Conservation (phyloP, 2,113 vertebrate genomes). For the Suricata suricatta region DNA sequence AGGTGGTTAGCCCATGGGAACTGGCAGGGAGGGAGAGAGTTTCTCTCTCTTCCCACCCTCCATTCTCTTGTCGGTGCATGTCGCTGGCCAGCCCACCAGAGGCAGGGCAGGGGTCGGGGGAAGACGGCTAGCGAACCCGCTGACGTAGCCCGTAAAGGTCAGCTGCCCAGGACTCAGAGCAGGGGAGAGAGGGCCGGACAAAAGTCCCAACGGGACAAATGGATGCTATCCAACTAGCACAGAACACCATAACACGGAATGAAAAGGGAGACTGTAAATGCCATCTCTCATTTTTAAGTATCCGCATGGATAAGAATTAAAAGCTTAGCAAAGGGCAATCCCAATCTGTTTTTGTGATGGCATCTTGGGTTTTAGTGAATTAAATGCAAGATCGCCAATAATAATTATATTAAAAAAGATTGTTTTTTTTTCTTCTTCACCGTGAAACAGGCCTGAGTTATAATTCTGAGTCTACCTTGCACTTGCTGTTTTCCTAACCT, state of each 20-base stretch:
- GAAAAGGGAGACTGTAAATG: constrained; percentile 4
- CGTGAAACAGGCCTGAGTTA: neutral
- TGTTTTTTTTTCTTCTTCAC: neutral
- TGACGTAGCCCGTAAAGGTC: neutral
- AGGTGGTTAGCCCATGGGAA: neutral
- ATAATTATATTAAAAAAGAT: neutral
- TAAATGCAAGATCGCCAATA: neutral
- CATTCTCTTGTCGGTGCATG: neutral
- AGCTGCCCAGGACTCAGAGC: neutral
- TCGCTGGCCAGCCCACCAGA: neutral
- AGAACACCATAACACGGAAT: neutral
- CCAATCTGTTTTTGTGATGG: neutral
- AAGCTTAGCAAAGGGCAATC: constrained; percentile 4
- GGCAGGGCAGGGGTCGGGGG: neutral
- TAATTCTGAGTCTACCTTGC: neutral
- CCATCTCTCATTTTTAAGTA: neutral
- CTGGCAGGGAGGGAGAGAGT: neutral
- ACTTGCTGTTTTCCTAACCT: neutral
- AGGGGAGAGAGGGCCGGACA: neutral
- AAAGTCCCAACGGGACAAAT: constrained; percentile 12
- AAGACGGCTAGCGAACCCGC: neutral
- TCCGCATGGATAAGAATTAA: neutral
- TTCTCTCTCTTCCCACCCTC: neutral
- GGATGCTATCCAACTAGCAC: neutral
- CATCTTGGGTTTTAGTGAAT: neutral